These are phyloP conservation scores for Phalloptychus januarius DNA, from an alignment of 2,797 vertebrate genomes.

Conservation along the genomic window DNA sequence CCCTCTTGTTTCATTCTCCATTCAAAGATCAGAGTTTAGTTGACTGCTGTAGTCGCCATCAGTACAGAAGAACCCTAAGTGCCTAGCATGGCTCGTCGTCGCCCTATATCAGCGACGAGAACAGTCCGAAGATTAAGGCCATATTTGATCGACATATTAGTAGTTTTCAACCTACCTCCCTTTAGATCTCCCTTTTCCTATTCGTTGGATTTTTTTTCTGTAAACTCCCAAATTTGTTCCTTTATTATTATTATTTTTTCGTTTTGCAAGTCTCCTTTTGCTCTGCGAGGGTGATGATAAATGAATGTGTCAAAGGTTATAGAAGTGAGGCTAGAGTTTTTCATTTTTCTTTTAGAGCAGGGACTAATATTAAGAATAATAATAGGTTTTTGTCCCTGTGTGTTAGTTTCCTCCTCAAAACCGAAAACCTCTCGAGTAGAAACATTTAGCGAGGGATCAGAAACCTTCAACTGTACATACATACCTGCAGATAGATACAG, in stretches of 20 bases:
- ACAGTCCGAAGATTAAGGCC: conserved; percentile 55
- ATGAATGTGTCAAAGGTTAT: conserved; percentile 65
- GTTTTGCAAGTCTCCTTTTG: conserved; percentile 32
- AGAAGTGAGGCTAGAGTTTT: conserved; percentile 45
- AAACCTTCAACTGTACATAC: conserved; percentile 49
- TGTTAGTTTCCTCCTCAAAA: conserved; percentile 15
- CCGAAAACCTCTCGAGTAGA: conserved; percentile 20
- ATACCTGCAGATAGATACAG: conserved; percentile 33
- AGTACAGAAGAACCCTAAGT: conserved; percentile 72
- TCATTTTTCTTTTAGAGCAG: conserved; percentile 30
- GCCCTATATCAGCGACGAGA: conserved; percentile 58
- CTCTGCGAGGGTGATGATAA: conserved; percentile 51
- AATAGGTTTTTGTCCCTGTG: conserved; percentile 29
- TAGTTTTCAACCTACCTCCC: conserved; percentile 1
- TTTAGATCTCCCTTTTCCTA: conserved; percentile 17
- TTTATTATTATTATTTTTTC: conserved; percentile 7
- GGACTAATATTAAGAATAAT: conserved; percentile 22
- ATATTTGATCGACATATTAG: conserved; percentile 32
- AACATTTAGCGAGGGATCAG: conserved; percentile 31
- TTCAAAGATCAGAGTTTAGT: conserved; percentile 29
- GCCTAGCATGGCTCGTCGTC: conserved; percentile 74
- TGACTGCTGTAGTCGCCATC: conserved; percentile 38
- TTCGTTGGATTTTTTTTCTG: conserved; percentile 12
- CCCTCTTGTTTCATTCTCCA: conserved; percentile 27
- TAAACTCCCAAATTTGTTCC: not conserved